Percentiles rank a stretch among this genome's conserved stretches.
Evolutionary conservation across 2,888 invertebrate species (phyloP).

Genomic region (Cabera pusaria): DNA sequence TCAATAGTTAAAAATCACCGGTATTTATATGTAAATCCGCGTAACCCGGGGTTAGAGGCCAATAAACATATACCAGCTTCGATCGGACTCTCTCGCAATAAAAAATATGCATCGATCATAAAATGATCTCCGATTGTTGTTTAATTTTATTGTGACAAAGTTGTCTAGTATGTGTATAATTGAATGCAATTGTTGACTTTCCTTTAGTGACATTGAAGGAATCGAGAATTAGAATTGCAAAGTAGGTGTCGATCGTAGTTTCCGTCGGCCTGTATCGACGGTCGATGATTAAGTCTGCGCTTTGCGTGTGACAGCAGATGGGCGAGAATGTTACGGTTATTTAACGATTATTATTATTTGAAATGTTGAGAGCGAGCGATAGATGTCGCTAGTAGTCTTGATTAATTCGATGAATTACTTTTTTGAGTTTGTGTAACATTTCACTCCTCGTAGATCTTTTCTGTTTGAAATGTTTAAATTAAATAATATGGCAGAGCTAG

Average conservation of each 20-base stretch:
- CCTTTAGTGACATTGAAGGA: constrained; percentile 65
- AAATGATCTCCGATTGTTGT: constrained; percentile 7
- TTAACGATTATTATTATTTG: no score
- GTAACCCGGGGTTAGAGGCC: constrained; percentile 54
- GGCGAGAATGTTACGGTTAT: constrained; percentile 5
- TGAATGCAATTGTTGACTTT: constrained; percentile 26
- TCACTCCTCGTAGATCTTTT: no score
- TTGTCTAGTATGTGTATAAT: neutral
- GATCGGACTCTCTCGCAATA: constrained; percentile 5
- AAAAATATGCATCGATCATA: no score
- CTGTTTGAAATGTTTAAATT: no score
- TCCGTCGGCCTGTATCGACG: constrained; percentile 48
- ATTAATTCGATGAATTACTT: no score
- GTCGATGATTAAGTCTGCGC: constrained; percentile 63
- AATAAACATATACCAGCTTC: neutral
- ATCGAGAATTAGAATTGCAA: constrained; percentile 73
- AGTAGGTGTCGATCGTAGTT: constrained; percentile 44
- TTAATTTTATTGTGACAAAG: constrained; percentile 4
- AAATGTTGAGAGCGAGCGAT: neutral
- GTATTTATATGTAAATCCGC: constrained; percentile 75
- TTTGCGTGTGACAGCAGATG: constrained; percentile 62
- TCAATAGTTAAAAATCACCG: constrained; percentile 74
- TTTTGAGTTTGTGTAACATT: no score
- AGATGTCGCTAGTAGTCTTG: constrained; percentile 23
- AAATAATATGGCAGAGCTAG: no score